Percentiles rank a stretch among this genome's conserved stretches.
These are phyloP conservation scores for Procavia capensis DNA, from an alignment of 2,113 vertebrate species.

Conservation along the genomic window DNA sequence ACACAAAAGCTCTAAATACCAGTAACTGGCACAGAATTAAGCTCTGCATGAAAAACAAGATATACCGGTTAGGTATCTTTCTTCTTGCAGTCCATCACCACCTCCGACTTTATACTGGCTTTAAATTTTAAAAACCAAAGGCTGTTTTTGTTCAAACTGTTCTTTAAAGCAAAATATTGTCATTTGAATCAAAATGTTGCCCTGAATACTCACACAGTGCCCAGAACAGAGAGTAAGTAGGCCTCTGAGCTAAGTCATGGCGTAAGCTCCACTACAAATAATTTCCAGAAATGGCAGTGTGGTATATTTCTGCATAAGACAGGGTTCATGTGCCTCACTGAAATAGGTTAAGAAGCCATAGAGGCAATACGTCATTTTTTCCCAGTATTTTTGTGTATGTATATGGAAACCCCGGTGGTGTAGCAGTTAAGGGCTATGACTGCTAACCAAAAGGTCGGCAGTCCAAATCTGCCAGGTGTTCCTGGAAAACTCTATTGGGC, in stretches of 20 bases:
- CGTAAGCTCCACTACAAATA: constrained; percentile 32
- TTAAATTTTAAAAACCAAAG: constrained; percentile 43
- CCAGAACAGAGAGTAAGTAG: constrained; percentile 54
- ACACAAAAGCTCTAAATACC: not conserved
- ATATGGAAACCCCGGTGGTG: no score
- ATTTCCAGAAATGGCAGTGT: not conserved
- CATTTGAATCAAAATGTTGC: constrained; percentile 41
- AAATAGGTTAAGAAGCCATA: constrained; percentile 45
- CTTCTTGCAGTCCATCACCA: constrained; percentile 3
- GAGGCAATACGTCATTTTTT: not conserved
- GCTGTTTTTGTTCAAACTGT: constrained; percentile 30
- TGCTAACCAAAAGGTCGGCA: no score
- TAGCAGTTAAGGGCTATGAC: no score
- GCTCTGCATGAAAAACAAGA: not conserved
- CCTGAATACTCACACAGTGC: constrained; percentile 25
- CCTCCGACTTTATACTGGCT: constrained; percentile 45
- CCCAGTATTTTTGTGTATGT: not conserved
- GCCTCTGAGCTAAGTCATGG: constrained; percentile 64
- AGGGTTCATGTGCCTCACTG: not conserved
- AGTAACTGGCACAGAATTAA: not conserved
- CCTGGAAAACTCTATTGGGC: no score
- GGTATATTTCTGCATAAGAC: not conserved
- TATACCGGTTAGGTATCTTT: not conserved
- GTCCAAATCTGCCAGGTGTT: no score
- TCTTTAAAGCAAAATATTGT: constrained; percentile 60